A percentile compares a stretch with the other conserved stretches of the same genome.
phyloP scores from a whole-genome alignment of 2,113 vertebrate species.

The Ploceus nigricollis region DNA sequence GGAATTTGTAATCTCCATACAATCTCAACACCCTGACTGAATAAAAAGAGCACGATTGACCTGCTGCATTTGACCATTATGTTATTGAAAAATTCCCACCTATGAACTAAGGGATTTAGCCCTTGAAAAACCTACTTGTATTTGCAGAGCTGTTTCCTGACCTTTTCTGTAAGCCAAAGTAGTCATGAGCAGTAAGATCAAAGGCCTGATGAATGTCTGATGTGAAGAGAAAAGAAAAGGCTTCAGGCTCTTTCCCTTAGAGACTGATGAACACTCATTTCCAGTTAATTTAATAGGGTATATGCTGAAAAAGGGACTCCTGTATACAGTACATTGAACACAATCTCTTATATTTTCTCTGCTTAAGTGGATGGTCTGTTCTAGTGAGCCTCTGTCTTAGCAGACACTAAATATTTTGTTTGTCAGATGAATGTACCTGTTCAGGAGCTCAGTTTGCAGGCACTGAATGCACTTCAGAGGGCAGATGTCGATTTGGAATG shows the following conservation, averaged over 20 bases:
- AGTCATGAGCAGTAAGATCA: slow-evolving; percentile 34
- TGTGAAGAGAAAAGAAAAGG: slow-evolving; percentile 35
- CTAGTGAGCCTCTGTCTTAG: background rate
- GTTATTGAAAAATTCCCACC: background rate
- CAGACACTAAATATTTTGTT: background rate
- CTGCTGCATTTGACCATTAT: background rate
- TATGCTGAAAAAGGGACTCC: slow-evolving; percentile 34
- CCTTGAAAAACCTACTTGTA: background rate
- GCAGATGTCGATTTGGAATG: fast-evolving
- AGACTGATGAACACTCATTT: slow-evolving; percentile 46
- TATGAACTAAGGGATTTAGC: background rate
- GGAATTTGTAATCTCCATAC: background rate
- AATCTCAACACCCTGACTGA: background rate
- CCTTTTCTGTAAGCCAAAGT: background rate
- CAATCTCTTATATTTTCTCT: slow-evolving; percentile 13
- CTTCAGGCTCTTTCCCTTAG: slow-evolving; percentile 18
- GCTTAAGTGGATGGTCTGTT: background rate
- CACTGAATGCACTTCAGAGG: background rate
- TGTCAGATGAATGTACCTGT: background rate
- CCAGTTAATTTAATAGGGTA: slow-evolving; percentile 53
- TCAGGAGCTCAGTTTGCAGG: background rate
- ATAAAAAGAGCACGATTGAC: background rate
- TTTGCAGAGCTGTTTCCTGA: slow-evolving; percentile 21
- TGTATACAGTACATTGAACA: slow-evolving; percentile 25
- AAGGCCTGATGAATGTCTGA: slow-evolving; percentile 43